These are phyloP conservation scores for Chaenodraco wilsoni DNA, from an alignment of 2,797 vertebrate species.

Conservation along the genomic window DNA sequence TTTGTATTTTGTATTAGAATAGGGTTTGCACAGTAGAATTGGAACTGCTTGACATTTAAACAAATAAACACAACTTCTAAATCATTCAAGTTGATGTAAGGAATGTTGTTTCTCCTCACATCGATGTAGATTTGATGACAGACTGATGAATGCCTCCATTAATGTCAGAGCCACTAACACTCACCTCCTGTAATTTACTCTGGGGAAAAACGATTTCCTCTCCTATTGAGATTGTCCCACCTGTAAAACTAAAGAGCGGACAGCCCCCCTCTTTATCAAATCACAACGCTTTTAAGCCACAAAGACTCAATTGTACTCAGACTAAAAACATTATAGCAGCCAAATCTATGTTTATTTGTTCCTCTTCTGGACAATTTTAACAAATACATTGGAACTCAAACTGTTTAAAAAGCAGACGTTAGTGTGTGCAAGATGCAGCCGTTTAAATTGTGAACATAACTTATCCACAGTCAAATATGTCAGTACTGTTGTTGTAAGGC, in stretches of 20 bases:
- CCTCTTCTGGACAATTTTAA: conserved; percentile 36
- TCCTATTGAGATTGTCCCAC: conserved; percentile 37
- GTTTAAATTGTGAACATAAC: neutral
- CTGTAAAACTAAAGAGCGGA: conserved; percentile 26
- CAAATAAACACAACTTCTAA: conserved; percentile 7
- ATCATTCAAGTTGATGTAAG: neutral
- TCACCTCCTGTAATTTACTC: conserved; percentile 49
- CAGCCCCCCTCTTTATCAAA: conserved; percentile 15
- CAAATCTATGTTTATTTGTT: conserved; percentile 11
- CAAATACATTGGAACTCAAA: conserved; percentile 9
- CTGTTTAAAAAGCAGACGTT: conserved; percentile 24
- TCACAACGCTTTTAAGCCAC: conserved; percentile 22
- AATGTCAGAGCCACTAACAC: conserved; percentile 35
- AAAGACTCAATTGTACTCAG: conserved; percentile 39
- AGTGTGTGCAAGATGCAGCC: neutral
- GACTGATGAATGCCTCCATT: conserved; percentile 43
- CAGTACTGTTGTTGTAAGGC: neutral
- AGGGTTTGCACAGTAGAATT: neutral
- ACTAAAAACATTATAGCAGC: conserved; percentile 20
- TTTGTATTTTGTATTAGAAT: neutral
- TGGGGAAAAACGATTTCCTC: conserved; percentile 62
- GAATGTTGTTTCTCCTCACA: conserved; percentile 16
- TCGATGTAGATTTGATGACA: conserved; percentile 18
- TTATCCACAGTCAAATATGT: conserved; percentile 20
- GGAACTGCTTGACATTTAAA: conserved; percentile 10